phyloP scores from a whole-genome alignment of 2,888 invertebrate species.

The Cantharis flavilabris region DNA sequence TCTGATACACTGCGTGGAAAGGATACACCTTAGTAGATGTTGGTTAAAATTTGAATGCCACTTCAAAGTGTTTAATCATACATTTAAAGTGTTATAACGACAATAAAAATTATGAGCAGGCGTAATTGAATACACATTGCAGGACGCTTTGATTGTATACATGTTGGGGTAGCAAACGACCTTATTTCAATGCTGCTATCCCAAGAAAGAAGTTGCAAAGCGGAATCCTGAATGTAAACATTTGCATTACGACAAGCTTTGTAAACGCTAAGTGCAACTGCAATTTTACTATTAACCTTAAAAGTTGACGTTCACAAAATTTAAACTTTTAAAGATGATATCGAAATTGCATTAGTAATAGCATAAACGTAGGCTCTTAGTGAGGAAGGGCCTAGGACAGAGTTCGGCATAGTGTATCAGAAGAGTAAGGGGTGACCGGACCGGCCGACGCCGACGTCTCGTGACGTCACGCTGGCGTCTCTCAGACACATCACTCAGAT shows the following conservation, averaged over 20 bases:
- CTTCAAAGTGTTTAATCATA: not conserved
- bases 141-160: not conserved
- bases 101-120: not conserved
- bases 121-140: not conserved
- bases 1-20: not conserved
- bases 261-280: not conserved
- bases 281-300: not conserved
- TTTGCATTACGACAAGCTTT: not conserved
- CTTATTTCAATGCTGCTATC: not conserved
- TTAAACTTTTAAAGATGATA: constrained; percentile 12
- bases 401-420: constrained; percentile 23
- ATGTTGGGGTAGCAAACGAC: not conserved
- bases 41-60: not conserved
- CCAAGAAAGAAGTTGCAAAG: not conserved
- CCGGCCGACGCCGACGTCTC: constrained; percentile 48
- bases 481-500: constrained; percentile 47
- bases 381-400: constrained; percentile 29
- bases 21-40: not conserved
- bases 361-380: constrained; percentile 28
- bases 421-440: constrained; percentile 37
- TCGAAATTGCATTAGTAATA: constrained; percentile 12
- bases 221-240: not conserved
- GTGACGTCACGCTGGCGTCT: constrained; percentile 51
- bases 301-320: not conserved
- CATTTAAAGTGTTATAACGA: not conserved